Percentiles rank a stretch among this genome's conserved stretches.
phyloP scores from a whole-genome alignment of 2,797 vertebrate species.

The Typhlichthys eigenmanni region DNA sequence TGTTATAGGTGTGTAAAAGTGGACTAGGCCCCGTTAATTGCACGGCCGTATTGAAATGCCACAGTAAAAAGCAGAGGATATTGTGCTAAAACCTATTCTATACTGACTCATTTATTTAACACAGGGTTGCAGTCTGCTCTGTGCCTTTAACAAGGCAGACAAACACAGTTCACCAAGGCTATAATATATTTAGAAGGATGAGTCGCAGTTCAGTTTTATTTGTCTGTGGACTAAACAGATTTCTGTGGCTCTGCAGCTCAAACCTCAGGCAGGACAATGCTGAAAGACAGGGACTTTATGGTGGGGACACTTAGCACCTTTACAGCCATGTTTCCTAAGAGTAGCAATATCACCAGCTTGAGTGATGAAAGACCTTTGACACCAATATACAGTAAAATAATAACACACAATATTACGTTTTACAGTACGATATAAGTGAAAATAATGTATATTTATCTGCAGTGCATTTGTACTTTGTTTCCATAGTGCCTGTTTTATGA shows the following conservation, averaged over 20 bases:
- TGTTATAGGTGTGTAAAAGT: neutral
- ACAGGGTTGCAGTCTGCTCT: slow-evolving; percentile 23
- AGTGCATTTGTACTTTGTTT: neutral
- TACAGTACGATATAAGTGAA: too few relatives aligned
- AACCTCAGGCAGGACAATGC: too few relatives aligned
- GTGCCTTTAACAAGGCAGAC: slow-evolving; percentile 27
- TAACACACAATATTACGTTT: too few relatives aligned
- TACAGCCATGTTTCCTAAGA: too few relatives aligned
- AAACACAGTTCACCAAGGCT: slow-evolving; percentile 27
- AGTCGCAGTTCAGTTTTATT: slow-evolving; percentile 45
- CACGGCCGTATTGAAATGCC: neutral
- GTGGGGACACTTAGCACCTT: too few relatives aligned
- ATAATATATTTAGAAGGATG: slow-evolving; percentile 52
- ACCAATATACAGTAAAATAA: too few relatives aligned
- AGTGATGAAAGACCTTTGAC: too few relatives aligned
- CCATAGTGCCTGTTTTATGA: neutral
- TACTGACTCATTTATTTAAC: slow-evolving; percentile 18
- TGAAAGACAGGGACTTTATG: too few relatives aligned
- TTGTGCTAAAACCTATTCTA: slow-evolving; percentile 9
- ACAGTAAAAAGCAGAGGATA: neutral
- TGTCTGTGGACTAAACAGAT: slow-evolving; percentile 46
- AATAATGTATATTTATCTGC: neutral
- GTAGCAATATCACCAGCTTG: too few relatives aligned
- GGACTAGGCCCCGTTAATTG: neutral
- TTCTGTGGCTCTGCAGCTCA: slow-evolving; percentile 30